Conservation (phyloP, 1,140 invertebrate species). For the Latrodectus geometricus region DNA sequence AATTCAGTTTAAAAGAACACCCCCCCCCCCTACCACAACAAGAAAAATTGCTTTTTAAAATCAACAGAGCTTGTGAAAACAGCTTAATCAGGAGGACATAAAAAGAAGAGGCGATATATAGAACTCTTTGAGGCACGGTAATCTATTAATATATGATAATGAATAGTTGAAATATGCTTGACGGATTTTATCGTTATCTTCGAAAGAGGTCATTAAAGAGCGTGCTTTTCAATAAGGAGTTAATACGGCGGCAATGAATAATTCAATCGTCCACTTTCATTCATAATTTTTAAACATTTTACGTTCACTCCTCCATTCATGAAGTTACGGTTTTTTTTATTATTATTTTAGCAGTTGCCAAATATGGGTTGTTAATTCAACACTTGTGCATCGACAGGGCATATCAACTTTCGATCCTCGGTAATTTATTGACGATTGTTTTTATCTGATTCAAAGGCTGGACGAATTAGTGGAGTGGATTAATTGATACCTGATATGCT, state of each 20-base stretch:
- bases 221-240: neutral
- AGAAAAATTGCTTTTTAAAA: neutral
- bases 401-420: no score
- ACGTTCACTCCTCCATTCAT: neutral
- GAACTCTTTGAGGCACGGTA: neutral
- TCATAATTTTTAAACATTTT: neutral
- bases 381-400: no score
- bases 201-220: neutral
- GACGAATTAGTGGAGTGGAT: no score
- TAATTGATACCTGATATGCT: no score
- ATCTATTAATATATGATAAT: constrained; percentile 3
- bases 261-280: neutral
- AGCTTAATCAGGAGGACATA: neutral
- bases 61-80: neutral
- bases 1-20: no score
- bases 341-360: no score
- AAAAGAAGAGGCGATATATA: neutral
- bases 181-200: neutral
- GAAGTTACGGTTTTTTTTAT: neutral
- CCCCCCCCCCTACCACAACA: no score
- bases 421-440: no score
- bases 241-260: neutral
- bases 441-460: no score
- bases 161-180: neutral
- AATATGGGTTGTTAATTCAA: no score